phyloP scores from a whole-genome alignment of 2,888 invertebrate species.

The Chouioia cunea region DNA sequence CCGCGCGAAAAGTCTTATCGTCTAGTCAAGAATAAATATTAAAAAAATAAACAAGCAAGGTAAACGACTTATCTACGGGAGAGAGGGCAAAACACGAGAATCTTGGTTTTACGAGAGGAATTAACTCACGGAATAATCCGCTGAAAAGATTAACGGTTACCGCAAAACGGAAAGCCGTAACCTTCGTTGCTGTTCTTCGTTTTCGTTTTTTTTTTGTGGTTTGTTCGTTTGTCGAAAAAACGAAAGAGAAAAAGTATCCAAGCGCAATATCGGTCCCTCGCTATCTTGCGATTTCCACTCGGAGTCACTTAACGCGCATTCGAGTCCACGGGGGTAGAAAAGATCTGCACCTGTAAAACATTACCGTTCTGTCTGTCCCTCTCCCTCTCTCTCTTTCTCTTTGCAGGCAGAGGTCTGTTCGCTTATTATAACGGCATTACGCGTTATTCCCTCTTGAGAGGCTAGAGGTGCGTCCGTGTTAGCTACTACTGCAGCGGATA shows the following conservation, averaged over 20 bases:
- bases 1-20: constrained; percentile 14
- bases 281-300: constrained; percentile 65
- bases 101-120: constrained; percentile 23
- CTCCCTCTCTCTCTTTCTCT: neutral
- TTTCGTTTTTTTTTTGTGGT: neutral
- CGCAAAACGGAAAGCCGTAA: constrained; percentile 20
- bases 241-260: constrained; percentile 43
- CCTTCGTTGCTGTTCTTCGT: constrained; percentile 5
- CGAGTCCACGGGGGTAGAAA: constrained; percentile 37
- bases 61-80: constrained; percentile 5
- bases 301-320: constrained; percentile 62
- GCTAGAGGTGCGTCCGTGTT: neutral
- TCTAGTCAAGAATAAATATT: constrained; percentile 2
- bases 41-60: neutral
- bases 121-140: constrained; percentile 21
- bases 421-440: constrained; percentile 63
- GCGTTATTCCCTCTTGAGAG: constrained; percentile 40
- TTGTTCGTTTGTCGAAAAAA: neutral
- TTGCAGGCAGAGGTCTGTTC: constrained; percentile 40
- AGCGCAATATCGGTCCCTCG: constrained; percentile 43
- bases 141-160: constrained; percentile 30
- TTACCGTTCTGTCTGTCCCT: constrained; percentile 42
- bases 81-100: constrained; percentile 24
- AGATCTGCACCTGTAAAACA: constrained; percentile 55
- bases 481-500: no score